phyloP scores from a whole-genome alignment of 2,113 vertebrate genomes.

The Neofelis nebulosa region DNA sequence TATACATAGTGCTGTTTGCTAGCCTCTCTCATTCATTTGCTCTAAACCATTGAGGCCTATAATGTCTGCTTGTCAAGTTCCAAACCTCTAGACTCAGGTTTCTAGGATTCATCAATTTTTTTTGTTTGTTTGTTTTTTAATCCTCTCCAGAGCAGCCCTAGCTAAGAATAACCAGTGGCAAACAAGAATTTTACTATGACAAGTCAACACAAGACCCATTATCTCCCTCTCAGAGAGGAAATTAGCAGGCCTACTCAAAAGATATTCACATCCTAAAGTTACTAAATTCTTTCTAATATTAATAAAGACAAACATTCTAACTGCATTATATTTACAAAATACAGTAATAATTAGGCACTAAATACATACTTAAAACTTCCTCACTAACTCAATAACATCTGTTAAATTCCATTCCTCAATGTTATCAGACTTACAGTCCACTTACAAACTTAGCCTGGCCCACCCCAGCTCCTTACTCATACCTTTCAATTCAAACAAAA shows the following conservation, averaged over 20 bases:
- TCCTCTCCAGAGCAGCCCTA: neutral
- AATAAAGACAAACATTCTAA: neutral
- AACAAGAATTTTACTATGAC: slow-evolving; percentile 38
- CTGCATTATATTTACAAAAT: neutral
- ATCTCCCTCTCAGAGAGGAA: neutral
- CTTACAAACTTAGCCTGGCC: neutral
- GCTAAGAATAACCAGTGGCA: neutral
- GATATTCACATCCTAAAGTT: neutral
- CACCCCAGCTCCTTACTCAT: neutral
- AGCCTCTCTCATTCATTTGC: neutral
- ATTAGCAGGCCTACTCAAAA: neutral
- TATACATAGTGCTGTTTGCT: neutral
- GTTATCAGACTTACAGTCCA: neutral
- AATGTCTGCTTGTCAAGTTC: neutral
- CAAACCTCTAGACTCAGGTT: neutral
- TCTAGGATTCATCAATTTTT: neutral
- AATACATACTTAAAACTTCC: neutral
- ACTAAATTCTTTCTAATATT: slow-evolving; percentile 23
- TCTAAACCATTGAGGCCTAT: neutral
- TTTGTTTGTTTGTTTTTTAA: neutral
- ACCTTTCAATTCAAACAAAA: slow-evolving; percentile 34
- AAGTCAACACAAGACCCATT: neutral
- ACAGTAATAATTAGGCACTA: neutral
- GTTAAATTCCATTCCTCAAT: slow-evolving; percentile 18
- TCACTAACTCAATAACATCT: neutral